Evolutionary conservation across 2,113 vertebrate genomes (phyloP), one percentile per base, ranked within the genome.

Genomic region (Burhinus oedicnemus): DNA sequence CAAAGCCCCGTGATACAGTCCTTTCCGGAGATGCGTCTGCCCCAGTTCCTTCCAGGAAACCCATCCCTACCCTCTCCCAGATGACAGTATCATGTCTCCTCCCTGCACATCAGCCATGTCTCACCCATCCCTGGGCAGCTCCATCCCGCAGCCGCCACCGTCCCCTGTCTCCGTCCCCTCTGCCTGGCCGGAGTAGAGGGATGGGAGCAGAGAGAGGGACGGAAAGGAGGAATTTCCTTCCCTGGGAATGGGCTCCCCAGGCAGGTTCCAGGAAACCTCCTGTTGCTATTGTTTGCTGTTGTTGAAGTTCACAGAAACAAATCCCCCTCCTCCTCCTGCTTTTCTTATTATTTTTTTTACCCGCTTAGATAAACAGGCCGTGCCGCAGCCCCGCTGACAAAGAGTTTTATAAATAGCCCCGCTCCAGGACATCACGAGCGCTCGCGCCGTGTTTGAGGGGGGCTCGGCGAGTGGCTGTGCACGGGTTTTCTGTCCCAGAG

Each of bases 251-350:
- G 78, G 42, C 13, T 92, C 77, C 80, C 89, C 8, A 0, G 36
- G 65, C 70, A 80, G 16, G 78, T 85, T 95, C 70, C 96, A 96
- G 95, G 91, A 95, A 96, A 83, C 60, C 74, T 91, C 95, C 95
- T 34, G 62, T 95, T 79, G 91, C 87, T 97, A 96, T 96, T 97
- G 95, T 96, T 96, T 93, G 84, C 84, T 93, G 81, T 54, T 85
- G 17, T 45, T 84, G 66, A 72, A 83, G 89, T 55, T 77, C 78
- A 74, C 81, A 90, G 90, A 69, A 93, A 83, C 42, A 90, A 94
- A 87, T 19, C 57, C 61, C 78, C 80, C 66, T 69, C 74, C n/a
- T 76, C 69, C 80, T 88, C 65, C 69, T 22, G 45, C 42, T 93
- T 80, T 70, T 52, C 42, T 62, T 82, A 2, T 55, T 77, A 57